Conservation (phyloP, 2,113 vertebrate genomes). For the Nyctereutes procyonoides region DNA sequence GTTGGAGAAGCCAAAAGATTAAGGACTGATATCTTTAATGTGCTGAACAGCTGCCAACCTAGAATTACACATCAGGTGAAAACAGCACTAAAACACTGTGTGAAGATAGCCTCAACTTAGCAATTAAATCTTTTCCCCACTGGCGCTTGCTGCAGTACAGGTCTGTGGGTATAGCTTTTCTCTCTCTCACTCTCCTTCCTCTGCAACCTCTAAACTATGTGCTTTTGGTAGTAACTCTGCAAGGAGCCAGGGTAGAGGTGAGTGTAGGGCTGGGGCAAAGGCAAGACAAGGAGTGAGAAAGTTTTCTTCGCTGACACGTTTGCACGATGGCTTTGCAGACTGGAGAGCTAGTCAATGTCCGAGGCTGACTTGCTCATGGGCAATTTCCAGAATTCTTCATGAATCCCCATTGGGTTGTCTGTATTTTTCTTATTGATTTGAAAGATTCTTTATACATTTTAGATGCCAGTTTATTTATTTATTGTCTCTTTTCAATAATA, state of each 20-base stretch:
- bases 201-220: neutral
- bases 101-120: neutral
- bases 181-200: neutral
- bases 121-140: neutral
- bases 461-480: neutral
- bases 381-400: neutral
- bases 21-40: neutral
- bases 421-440: slow-evolving; percentile 28
- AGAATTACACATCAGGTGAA: neutral
- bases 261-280: neutral
- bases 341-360: neutral
- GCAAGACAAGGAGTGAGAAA: neutral
- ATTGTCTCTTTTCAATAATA: neutral
- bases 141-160: neutral
- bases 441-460: neutral
- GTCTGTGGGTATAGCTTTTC: neutral
- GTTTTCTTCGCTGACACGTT: neutral
- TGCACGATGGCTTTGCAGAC: neutral
- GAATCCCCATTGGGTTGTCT: neutral
- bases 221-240: neutral
- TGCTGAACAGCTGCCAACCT: slow-evolving; percentile 3
- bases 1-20: neutral
- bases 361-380: neutral
- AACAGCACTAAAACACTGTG: neutral
- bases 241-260: neutral